These are phyloP conservation scores for Abrostola tripartita DNA, from an alignment of 2,888 invertebrate genomes.

Conservation along the genomic window DNA sequence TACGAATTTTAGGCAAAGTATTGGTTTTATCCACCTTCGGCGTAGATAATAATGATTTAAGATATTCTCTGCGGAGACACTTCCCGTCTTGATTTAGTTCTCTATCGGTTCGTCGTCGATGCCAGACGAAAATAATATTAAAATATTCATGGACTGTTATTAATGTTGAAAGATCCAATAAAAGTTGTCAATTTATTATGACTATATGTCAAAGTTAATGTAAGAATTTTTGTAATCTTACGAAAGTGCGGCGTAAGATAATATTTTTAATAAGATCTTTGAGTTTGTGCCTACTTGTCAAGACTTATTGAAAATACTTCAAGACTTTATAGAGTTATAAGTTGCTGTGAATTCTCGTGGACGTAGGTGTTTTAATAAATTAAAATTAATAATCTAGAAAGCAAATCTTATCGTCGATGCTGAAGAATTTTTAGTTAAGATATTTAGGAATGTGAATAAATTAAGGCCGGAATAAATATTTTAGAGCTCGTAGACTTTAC, in stretches of 20 bases:
- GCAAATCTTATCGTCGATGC: neutral
- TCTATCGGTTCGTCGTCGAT: slow-evolving; percentile 17
- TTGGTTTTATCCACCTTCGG: slow-evolving; percentile 61
- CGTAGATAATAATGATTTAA: slow-evolving; percentile 54
- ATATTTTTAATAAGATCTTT: slow-evolving; percentile 31
- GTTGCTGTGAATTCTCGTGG: slow-evolving; percentile 29
- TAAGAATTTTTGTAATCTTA: slow-evolving; percentile 22
- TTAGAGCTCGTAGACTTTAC: neutral
- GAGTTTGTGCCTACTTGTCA: slow-evolving; percentile 21
- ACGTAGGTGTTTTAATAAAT: neutral
- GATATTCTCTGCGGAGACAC: slow-evolving; percentile 37
- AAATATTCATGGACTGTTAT: slow-evolving; percentile 41
- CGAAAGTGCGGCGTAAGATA: slow-evolving; percentile 33
- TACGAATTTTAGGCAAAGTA: slow-evolving; percentile 79
- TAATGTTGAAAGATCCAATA: slow-evolving; percentile 32
- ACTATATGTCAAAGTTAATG: slow-evolving; percentile 23
- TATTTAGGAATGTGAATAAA: neutral
- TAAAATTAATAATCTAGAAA: slow-evolving; percentile 1
- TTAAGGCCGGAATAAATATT: slow-evolving; percentile 2
- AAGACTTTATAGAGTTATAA: slow-evolving; percentile 21
- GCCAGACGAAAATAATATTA: slow-evolving; percentile 35
- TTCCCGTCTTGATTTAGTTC: slow-evolving; percentile 41
- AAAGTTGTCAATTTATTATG: slow-evolving; percentile 36
- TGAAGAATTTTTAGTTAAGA: neutral
- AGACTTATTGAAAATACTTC: slow-evolving; percentile 46